Percentiles rank a stretch among this genome's conserved stretches.
These are phyloP conservation scores for Thrips palmi DNA, from an alignment of 1,140 invertebrate genomes.

Conservation along the genomic window DNA sequence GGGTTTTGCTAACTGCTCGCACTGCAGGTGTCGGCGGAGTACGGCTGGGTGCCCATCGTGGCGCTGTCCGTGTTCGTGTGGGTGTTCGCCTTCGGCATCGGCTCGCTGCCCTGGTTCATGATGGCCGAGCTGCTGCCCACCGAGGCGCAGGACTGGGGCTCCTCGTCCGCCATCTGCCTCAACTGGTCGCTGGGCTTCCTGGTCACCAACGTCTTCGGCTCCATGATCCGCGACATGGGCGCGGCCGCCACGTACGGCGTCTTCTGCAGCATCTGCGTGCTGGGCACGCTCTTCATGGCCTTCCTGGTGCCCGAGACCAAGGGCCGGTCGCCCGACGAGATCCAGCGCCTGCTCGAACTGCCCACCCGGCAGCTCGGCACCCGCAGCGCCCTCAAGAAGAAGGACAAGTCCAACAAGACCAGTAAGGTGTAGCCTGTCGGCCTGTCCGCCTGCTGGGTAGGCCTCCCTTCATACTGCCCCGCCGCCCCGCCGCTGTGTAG, in stretches of 20 bases:
- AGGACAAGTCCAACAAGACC: too few relatives aligned
- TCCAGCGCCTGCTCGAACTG: slow-evolving; percentile 51
- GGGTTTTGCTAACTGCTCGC: slow-evolving; percentile 38
- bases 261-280: slow-evolving; percentile 47
- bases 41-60: slow-evolving; percentile 46
- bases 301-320: slow-evolving; percentile 80
- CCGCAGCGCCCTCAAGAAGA: too few relatives aligned
- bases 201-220: slow-evolving; percentile 56
- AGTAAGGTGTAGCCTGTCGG: too few relatives aligned
- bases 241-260: slow-evolving; percentile 55
- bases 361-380: too few relatives aligned
- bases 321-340: slow-evolving; percentile 69
- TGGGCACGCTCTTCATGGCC: slow-evolving; percentile 54
- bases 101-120: slow-evolving; percentile 65
- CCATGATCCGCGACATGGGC: slow-evolving; percentile 35
- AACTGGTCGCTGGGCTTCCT: slow-evolving; percentile 68
- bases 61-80: slow-evolving; percentile 55
- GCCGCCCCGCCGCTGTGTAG: too few relatives aligned
- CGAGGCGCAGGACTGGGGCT: slow-evolving; percentile 62
- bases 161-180: slow-evolving; percentile 46
- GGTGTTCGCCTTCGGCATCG: slow-evolving; percentile 57
- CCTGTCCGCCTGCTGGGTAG: too few relatives aligned
- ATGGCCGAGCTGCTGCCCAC: slow-evolving; percentile 53
- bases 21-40: slow-evolving; percentile 25
- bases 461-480: too few relatives aligned